phyloP scores from a whole-genome alignment of 2,113 vertebrate species.

The Oplegnathus fasciatus region DNA sequence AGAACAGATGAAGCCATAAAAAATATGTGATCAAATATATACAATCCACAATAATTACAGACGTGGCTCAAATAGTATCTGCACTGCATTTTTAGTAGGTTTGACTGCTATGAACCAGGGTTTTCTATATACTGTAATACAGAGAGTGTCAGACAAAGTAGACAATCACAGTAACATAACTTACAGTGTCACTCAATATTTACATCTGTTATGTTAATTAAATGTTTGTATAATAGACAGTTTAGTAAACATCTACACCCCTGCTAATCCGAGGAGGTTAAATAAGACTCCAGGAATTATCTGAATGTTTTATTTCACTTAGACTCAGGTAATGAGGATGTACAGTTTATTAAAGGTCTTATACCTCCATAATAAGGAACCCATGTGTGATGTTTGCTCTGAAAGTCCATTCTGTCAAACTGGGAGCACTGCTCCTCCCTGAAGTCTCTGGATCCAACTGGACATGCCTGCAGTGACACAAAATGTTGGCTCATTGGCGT shows the following conservation, averaged over 20 bases:
- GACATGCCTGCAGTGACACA: constrained; percentile 82
- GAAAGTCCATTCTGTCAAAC: constrained; percentile 88
- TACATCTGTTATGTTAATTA: neutral
- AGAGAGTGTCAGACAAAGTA: neutral
- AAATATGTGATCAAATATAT: neutral
- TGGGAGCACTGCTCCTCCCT: constrained; percentile 92
- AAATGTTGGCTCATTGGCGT: neutral
- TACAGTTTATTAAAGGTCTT: neutral
- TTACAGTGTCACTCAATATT: neutral
- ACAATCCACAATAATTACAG: neutral
- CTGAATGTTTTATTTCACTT: neutral
- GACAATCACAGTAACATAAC: neutral
- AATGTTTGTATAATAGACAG: neutral
- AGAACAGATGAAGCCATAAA: constrained; percentile 21
- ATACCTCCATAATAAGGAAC: constrained; percentile 92
- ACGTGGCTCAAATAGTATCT: neutral
- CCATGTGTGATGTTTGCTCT: constrained; percentile 89
- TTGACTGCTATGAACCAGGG: neutral
- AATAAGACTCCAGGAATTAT: neutral
- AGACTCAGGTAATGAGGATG: neutral
- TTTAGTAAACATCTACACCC: neutral
- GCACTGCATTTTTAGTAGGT: neutral
- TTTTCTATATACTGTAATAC: neutral
- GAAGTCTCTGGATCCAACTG: constrained; percentile 87
- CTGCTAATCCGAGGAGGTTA: too few relatives aligned